These are phyloP conservation scores for Ceratosolen fusciceps DNA, from an alignment of 1,140 invertebrate species.

Conservation along the genomic window DNA sequence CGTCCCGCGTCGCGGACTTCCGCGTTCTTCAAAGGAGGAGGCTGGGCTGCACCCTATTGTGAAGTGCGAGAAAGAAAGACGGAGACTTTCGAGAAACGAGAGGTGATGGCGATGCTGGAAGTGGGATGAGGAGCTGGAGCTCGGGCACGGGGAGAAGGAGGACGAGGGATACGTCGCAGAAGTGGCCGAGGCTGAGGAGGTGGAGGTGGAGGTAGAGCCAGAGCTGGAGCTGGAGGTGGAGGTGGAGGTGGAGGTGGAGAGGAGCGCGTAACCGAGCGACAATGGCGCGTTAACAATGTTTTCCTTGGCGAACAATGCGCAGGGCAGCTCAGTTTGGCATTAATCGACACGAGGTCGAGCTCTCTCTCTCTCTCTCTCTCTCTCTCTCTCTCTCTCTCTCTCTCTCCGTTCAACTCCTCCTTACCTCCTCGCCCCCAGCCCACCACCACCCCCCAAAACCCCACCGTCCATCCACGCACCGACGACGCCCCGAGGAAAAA, in stretches of 20 bases:
- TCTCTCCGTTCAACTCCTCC: no score
- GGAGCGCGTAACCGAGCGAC: conserved; percentile 4
- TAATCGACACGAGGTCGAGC: conserved; percentile 19
- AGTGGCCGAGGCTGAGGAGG: conserved; percentile 4
- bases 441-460: no score
- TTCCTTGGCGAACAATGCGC: conserved; percentile 35
- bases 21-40: conserved; percentile 54
- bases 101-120: background rate
- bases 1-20: conserved; percentile 55
- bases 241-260: background rate
- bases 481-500: conserved; percentile 18
- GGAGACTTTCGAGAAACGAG: conserved; percentile 5
- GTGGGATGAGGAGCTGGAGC: background rate
- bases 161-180: background rate
- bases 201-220: background rate
- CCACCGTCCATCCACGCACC: no score
- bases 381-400: no score
- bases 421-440: no score
- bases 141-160: background rate
- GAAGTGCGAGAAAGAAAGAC: conserved; percentile 25
- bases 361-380: background rate
- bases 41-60: conserved; percentile 38
- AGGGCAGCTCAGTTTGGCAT: conserved; percentile 14
- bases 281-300: conserved; percentile 40
- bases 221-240: background rate